These are phyloP conservation scores for Callimorpha dominula DNA, from an alignment of 2,888 invertebrate genomes.

Conservation along the genomic window DNA sequence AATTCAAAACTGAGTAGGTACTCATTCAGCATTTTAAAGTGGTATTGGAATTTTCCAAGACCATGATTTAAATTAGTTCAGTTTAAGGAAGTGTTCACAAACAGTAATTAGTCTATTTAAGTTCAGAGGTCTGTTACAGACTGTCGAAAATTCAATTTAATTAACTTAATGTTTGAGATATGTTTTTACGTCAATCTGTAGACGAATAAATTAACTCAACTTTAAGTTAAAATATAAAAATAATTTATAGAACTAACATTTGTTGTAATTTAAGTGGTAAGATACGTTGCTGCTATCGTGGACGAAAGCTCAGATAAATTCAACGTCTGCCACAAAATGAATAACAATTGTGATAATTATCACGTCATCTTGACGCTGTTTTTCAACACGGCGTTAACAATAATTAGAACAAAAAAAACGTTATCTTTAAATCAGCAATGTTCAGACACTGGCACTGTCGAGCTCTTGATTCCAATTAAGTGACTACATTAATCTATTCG, in stretches of 20 bases:
- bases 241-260: conserved; percentile 39
- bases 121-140: conserved; percentile 49
- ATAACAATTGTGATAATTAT: conserved; percentile 78
- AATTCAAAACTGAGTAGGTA: not conserved
- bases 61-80: not conserved
- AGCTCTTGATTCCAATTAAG: conserved; percentile 73
- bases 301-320: conserved; percentile 54
- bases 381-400: no score
- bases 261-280: conserved; percentile 43
- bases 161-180: conserved; percentile 53
- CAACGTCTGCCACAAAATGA: conserved; percentile 67
- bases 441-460: conserved; percentile 73
- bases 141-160: conserved; percentile 46
- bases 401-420: no score
- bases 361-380: no score
- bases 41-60: not conserved
- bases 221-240: conserved; percentile 32
- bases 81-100: conserved; percentile 38
- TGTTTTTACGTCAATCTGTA: conserved; percentile 50
- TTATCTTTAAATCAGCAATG: conserved; percentile 70
- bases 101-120: conserved; percentile 55
- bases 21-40: not conserved
- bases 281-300: conserved; percentile 44
- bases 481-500: conserved; percentile 59
- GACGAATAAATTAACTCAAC: conserved; percentile 46